A percentile compares a stretch with the other conserved stretches of the same genome.
Evolutionary conservation across 2,797 vertebrate genomes (phyloP).

Genomic region (Scarus forsteni): DNA sequence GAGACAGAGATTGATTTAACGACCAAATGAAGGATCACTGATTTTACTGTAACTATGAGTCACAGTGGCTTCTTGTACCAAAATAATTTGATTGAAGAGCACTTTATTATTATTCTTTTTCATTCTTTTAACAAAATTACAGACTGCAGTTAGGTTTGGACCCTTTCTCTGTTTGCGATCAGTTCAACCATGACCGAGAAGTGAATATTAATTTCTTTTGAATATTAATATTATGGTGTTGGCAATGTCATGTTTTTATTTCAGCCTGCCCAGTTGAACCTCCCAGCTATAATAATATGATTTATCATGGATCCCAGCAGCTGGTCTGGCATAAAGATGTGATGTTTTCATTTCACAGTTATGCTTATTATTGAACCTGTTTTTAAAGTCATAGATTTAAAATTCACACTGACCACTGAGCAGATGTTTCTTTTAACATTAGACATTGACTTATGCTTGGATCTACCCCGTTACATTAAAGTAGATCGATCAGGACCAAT

Average conservation of each 20-base stretch:
- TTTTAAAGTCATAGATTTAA: slow-evolving; percentile 48
- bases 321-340: slow-evolving; percentile 47
- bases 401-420: slow-evolving; percentile 19
- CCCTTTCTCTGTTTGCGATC: slow-evolving; percentile 7
- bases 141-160: slow-evolving; percentile 11
- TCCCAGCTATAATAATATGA: slow-evolving; percentile 50
- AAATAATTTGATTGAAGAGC: too few relatives aligned
- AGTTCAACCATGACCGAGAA: slow-evolving; percentile 21
- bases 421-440: slow-evolving; percentile 35
- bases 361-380: slow-evolving; percentile 49
- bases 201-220: slow-evolving; percentile 17
- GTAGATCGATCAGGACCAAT: too few relatives aligned
- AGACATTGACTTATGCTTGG: slow-evolving; percentile 25
- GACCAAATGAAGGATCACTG: too few relatives aligned
- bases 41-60: too few relatives aligned
- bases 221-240: slow-evolving; percentile 39
- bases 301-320: slow-evolving; percentile 46
- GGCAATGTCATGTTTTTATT: slow-evolving; percentile 43
- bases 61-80: too few relatives aligned
- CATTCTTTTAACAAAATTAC: too few relatives aligned
- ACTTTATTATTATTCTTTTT: too few relatives aligned
- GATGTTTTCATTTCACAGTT: slow-evolving; percentile 68
- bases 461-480: background rate
- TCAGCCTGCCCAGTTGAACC: slow-evolving; percentile 37
- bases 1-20: too few relatives aligned